Base-by-base conservation (phyloP, 1,140 invertebrate genomes). In the Tetragnatha versicolor region DNA sequence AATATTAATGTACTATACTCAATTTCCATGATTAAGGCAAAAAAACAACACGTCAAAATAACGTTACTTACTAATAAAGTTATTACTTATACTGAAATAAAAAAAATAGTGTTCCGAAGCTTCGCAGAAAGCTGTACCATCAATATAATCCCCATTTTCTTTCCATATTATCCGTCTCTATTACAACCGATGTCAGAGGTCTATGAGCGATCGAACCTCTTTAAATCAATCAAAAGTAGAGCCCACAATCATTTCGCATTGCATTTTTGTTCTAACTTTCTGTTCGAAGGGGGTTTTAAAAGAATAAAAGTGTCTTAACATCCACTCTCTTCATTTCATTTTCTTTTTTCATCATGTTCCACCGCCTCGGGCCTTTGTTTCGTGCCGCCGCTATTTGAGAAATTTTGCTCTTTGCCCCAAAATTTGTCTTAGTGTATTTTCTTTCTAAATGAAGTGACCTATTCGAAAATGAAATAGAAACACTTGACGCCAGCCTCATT, bases 401-500 rank as follows among this genome's bases (percentile, higher is more conserved):
- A 73, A 73, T 60, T 73, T 73, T 60, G 70, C 55, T 73, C 70
- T 58, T 73, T 60, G 55, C 70, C 51, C 53, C 58, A 61, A 27
- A 63, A 75, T 61, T 61, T 63, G 29, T 63, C 42, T 63, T 51
- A 35, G 72, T 49, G 39, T 75, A 61, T 75, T 63, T 63, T 63
- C 42, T 49, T 75, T 75, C 60, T 75, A 75, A 75, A 75, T 75
- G 72, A 75, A 75, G 63, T 63, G 58, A 63, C 72, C 45, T 75
- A 75, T 75, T 75, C 58, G 72, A 75, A 63, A 73, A 73, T 73
- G 70, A 73, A 73, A 73, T 73, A 35, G 70, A 55, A 73, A 33
- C 72, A 49, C 58, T 75, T 75, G 72, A 63, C 58, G 55, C 55
- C 29, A 14, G 20, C 25, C 29, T 61, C 72, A 75, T 75, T 75